These are phyloP conservation scores for Myripristis jacobus DNA, from an alignment of 2,797 vertebrate genomes.

Conservation along the genomic window DNA sequence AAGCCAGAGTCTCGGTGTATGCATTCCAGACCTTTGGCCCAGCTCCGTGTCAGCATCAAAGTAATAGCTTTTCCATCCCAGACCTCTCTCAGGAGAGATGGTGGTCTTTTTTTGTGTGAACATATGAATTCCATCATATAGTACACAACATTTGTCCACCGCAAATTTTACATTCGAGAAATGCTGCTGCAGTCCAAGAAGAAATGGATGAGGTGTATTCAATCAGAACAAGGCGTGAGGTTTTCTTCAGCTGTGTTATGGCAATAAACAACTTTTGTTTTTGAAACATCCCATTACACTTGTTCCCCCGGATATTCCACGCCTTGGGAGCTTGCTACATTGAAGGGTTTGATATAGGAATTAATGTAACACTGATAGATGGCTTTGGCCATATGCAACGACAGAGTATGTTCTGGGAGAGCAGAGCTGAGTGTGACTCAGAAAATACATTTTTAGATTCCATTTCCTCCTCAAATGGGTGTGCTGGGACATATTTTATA, in stretches of 20 bases:
- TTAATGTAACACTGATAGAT: conserved; percentile 71
- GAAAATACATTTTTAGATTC: conserved; percentile 54
- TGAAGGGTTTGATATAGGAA: conserved; percentile 63
- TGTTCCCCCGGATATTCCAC: conserved; percentile 37
- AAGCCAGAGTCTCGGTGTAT: conserved; percentile 28
- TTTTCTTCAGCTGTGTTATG: neutral
- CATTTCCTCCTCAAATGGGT: conserved; percentile 60
- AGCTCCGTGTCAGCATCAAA: conserved; percentile 33
- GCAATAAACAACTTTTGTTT: conserved; percentile 52
- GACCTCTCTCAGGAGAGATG: conserved; percentile 24
- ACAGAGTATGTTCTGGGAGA: conserved; percentile 65
- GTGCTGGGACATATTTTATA: conserved; percentile 41
- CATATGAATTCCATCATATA: conserved; percentile 18
- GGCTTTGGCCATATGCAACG: conserved; percentile 53
- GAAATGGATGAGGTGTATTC: conserved; percentile 39
- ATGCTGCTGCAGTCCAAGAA: neutral
- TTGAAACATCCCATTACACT: conserved; percentile 51
- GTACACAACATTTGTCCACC: neutral
- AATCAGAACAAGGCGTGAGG: conserved; percentile 47
- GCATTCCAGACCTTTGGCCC: conserved; percentile 49
- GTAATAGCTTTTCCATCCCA: conserved; percentile 49
- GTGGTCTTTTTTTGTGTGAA: conserved; percentile 17
- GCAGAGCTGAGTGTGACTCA: conserved; percentile 56
- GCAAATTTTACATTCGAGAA: conserved; percentile 21
- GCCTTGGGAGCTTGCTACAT: conserved; percentile 35